Conservation (phyloP, 2,888 invertebrate species). For the Alcis repandata region DNA sequence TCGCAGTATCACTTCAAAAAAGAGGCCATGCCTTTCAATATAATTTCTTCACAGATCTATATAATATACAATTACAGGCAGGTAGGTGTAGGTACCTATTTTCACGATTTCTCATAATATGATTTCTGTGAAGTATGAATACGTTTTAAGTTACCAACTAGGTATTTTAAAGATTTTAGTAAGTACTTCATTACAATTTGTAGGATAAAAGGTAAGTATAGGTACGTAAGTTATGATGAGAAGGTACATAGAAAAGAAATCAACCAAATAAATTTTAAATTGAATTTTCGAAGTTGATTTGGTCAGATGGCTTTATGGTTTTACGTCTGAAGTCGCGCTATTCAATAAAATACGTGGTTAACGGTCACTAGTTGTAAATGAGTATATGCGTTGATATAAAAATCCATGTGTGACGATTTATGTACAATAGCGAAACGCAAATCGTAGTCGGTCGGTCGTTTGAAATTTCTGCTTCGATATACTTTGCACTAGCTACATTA, state of each 20-base stretch:
- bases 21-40: neutral
- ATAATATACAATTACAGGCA: neutral
- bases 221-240: slow-evolving; percentile 9
- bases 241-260: slow-evolving; percentile 7
- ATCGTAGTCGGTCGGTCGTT: slow-evolving; percentile 29
- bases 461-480: slow-evolving; percentile 16
- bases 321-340: neutral
- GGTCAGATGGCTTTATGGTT: neutral
- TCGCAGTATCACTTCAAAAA: neutral
- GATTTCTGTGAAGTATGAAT: slow-evolving; percentile 4
- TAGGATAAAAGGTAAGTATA: slow-evolving; percentile 1
- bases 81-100: neutral
- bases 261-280: neutral
- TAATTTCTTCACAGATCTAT: neutral
- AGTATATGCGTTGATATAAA: neutral
- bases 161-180: slow-evolving; percentile 12
- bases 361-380: neutral
- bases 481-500: slow-evolving; percentile 34
- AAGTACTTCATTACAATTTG: slow-evolving; percentile 25
- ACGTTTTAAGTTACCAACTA: slow-evolving; percentile 5
- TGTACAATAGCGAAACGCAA: slow-evolving; percentile 13
- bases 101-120: neutral
- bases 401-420: neutral
- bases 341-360: neutral
- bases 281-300: neutral